Evolutionary conservation across 2,888 invertebrate species (phyloP), one percentile per base, ranked within the genome.

Genomic region (Drosophila putrida): DNA sequence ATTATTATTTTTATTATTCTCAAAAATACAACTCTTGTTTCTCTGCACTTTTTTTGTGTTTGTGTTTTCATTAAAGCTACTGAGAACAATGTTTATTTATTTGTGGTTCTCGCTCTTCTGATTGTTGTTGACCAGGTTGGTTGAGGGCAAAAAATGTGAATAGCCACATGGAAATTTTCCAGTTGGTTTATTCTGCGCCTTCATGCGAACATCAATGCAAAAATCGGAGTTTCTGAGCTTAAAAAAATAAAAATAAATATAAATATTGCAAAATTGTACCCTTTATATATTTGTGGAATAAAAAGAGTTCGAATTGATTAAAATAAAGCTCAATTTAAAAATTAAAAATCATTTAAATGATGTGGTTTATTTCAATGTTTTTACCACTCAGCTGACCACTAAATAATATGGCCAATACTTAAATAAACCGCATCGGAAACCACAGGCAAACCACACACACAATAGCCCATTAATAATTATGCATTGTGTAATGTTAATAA

Each of bases 141-240:
- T 35, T 13, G 9, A 27, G 15, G 33, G 20, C 35, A 41, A 49
- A 78, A 76, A 79, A 70, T 71, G 25, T 27, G 46, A 63, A 75
- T 64, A 64, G 79, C 80, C 68, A 74, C 81, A 88, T 83, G 83
- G 76, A 82, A 87, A 90, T 90, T 91, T 91, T 90, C 88, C 92
- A 90, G 86, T 82, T 90, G 82, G 89, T 71, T 91, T 90, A 85
- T 87, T 90, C 74, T 72, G 86, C 78, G 83, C 84, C 82, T 80
- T 90, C 92, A 92, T 91, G 91, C 92, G 91, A 88, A 88, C 82
- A 91, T 82, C 90, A 82, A 86, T 80, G 85, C 82, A 82, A 82
- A 86, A 67, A 46, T 63, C 43, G 47, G 47, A 53, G 49, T 36
- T 31, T 43, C 44, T 51, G 61, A 36, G 41, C 59, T 35, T 20